These are phyloP conservation scores for Philopotamus ludificatus DNA, from an alignment of 1,140 invertebrate genomes.

Conservation along the genomic window DNA sequence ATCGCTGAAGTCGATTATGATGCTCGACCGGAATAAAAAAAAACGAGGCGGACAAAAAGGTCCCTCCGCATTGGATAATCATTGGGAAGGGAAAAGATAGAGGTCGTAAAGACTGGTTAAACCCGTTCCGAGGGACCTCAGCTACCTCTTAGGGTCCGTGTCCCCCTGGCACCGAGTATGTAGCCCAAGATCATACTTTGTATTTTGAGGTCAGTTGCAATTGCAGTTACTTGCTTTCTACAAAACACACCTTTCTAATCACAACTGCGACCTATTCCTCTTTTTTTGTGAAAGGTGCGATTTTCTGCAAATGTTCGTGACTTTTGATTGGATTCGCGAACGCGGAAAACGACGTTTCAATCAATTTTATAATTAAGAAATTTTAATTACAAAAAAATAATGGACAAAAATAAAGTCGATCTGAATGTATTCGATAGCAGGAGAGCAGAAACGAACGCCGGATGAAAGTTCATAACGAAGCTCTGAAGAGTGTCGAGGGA, in stretches of 20 bases:
- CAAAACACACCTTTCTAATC: constrained; percentile 1
- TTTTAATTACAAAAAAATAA: too few relatives aligned
- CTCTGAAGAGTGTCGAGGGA: background rate
- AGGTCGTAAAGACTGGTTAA: constrained; percentile 9
- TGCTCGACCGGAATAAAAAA: constrained; percentile 7
- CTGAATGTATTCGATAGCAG: constrained; percentile 28
- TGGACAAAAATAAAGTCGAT: background rate
- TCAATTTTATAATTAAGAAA: background rate
- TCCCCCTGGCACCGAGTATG: constrained; percentile 31
- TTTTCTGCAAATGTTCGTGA: too few relatives aligned
- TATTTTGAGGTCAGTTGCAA: constrained; percentile 5
- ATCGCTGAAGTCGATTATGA: background rate
- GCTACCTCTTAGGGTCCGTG: constrained; percentile 15
- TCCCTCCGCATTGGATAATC: background rate
- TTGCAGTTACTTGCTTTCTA: constrained; percentile 14
- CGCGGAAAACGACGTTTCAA: background rate
- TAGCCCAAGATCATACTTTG: constrained; percentile 32
- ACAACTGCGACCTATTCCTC: background rate
- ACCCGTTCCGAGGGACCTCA: constrained; percentile 17
- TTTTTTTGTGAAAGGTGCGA: background rate
- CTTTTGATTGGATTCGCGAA: too few relatives aligned
- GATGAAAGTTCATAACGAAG: background rate
- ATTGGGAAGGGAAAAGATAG: constrained; percentile 12
- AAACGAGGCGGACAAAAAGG: background rate
- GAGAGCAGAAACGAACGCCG: constrained; percentile 12